Percentiles rank a stretch among this genome's conserved stretches.
phyloP scores from a whole-genome alignment of 2,113 vertebrate genomes.

The Hippoglossus stenolepis region DNA sequence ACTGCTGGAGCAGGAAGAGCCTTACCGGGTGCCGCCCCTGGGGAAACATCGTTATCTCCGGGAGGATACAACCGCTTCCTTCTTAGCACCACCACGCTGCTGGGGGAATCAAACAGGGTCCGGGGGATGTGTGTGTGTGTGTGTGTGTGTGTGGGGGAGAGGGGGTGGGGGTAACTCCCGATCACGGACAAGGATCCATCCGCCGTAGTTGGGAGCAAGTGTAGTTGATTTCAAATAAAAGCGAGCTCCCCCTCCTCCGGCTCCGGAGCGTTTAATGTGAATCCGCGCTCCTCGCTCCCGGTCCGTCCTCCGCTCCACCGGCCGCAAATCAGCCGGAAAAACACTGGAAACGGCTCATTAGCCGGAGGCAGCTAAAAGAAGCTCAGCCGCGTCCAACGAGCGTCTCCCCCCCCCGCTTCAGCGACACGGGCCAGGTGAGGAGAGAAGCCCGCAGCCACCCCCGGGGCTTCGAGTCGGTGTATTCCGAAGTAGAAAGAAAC shows the following conservation, averaged over 20 bases:
- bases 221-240: slow-evolving; percentile 42
- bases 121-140: slow-evolving; percentile 1
- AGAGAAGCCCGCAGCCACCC: slow-evolving; percentile 29
- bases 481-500: slow-evolving; percentile 52
- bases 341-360: slow-evolving; percentile 74
- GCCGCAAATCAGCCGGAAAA: slow-evolving; percentile 76
- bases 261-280: slow-evolving; percentile 48
- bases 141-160: not conserved
- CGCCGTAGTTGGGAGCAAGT: slow-evolving; percentile 27
- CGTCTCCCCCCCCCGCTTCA: not conserved
- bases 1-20: slow-evolving; percentile 22
- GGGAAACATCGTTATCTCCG: slow-evolving; percentile 77
- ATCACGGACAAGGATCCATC: slow-evolving; percentile 72
- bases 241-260: not conserved
- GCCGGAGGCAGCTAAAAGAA: slow-evolving; percentile 37
- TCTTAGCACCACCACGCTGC: slow-evolving; percentile 25
- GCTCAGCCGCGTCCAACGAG: too few species aligned
- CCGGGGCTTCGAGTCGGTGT: slow-evolving; percentile 20
- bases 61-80: slow-evolving; percentile 55
- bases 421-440: slow-evolving; percentile 60
- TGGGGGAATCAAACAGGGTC: slow-evolving; percentile 18
- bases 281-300: slow-evolving; percentile 26
- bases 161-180: slow-evolving; percentile 17
- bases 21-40: slow-evolving; percentile 83
- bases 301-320: slow-evolving; percentile 48